Conservation (phyloP, 2,797 vertebrate species). For the Lithobates sylvaticus region DNA sequence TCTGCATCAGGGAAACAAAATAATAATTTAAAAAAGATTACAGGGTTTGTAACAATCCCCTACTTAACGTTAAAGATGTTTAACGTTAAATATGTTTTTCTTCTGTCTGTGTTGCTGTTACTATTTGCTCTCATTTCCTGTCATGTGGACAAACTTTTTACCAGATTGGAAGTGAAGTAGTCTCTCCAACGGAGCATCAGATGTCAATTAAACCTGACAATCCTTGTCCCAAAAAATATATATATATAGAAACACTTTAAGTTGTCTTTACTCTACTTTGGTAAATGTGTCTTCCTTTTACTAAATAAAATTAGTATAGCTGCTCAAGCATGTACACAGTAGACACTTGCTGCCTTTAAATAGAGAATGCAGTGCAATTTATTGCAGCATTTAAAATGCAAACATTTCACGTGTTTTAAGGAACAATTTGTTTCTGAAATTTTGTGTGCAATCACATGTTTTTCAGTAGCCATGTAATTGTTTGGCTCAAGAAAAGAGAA, state of each 20-base stretch:
- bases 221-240: no score
- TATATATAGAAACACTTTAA: background rate
- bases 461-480: background rate
- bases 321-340: conserved; percentile 3
- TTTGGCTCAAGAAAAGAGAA: background rate
- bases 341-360: conserved; percentile 11
- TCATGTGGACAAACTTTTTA: no score
- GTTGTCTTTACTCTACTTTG: conserved; percentile 4
- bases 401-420: conserved; percentile 22
- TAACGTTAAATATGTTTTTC: no score
- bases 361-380: conserved; percentile 8
- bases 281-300: conserved; percentile 17
- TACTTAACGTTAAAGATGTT: no score
- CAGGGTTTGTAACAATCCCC: no score
- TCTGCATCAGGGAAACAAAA: no score
- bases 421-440: background rate
- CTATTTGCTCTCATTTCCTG: no score
- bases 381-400: conserved; percentile 29
- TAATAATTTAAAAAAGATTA: no score
- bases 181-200: no score
- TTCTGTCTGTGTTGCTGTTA: no score
- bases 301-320: conserved; percentile 8
- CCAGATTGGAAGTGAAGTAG: no score
- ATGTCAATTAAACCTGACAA: no score
- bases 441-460: background rate